These are phyloP conservation scores for Crepidodera aurea DNA, from an alignment of 2,888 invertebrate species.

Conservation along the genomic window DNA sequence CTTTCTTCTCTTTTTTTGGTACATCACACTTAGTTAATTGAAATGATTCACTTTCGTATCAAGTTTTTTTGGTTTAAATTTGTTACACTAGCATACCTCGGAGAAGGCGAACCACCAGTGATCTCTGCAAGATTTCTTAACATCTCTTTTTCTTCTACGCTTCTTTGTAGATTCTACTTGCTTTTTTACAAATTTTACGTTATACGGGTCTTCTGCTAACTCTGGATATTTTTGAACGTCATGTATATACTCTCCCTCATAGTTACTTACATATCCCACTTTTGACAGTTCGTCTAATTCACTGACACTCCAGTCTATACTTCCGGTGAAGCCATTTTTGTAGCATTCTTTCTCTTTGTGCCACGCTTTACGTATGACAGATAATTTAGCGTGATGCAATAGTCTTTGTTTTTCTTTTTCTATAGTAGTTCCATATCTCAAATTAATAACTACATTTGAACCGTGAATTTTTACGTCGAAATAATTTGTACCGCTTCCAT, in stretches of 20 bases:
- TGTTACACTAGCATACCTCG: constrained; percentile 57
- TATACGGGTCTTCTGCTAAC: constrained; percentile 94
- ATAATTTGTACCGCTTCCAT: constrained; percentile 75
- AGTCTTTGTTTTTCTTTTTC: constrained; percentile 89
- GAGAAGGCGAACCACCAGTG: constrained; percentile 63
- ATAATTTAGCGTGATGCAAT: constrained; percentile 87
- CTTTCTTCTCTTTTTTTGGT: constrained; percentile 58
- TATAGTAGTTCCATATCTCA: constrained; percentile 93
- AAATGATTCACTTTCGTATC: constrained; percentile 52
- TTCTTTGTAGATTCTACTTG: constrained; percentile 76
- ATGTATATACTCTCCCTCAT: constrained; percentile 91
- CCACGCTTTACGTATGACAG: constrained; percentile 92
- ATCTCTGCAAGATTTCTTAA: constrained; percentile 53
- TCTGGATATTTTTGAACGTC: constrained; percentile 91
- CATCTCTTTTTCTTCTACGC: constrained; percentile 74
- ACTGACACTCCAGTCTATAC: constrained; percentile 84
- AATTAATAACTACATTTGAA: constrained; percentile 86
- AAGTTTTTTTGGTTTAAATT: constrained; percentile 32
- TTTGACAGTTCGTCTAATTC: constrained; percentile 91
- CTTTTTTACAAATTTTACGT: constrained; percentile 88
- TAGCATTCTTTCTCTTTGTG: constrained; percentile 87
- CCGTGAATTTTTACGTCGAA: constrained; percentile 92
- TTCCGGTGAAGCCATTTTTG: constrained; percentile 78
- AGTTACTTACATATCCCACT: constrained; percentile 82
- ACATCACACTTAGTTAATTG: constrained; percentile 63